Evolutionary conservation across 2,888 invertebrate species (phyloP).

Genomic region (Salticus scenicus): DNA sequence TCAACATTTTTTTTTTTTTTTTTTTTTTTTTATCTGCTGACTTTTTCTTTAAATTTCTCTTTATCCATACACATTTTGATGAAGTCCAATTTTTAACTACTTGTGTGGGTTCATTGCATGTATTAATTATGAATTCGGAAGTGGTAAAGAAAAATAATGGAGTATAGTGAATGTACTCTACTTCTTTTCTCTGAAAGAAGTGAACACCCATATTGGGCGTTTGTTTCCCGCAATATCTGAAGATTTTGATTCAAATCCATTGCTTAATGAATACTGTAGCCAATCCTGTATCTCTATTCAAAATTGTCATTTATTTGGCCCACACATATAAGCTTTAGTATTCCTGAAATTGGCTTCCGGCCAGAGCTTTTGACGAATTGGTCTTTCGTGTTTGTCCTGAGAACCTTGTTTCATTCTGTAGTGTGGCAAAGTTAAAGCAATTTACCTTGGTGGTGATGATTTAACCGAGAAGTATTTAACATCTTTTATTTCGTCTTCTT

Average conservation of each 20-base stretch:
- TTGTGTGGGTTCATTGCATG: background rate
- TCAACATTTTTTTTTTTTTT: no score
- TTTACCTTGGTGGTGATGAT: background rate
- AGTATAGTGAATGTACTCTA: background rate
- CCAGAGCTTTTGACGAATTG: background rate
- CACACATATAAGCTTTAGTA: background rate
- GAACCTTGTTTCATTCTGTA: background rate
- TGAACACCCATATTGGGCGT: background rate
- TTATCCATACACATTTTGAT: no score
- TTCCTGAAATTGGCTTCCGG: background rate
- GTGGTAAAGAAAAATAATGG: background rate
- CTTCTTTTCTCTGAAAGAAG: background rate
- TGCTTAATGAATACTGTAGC: background rate
- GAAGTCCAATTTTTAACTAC: background rate
- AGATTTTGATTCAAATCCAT: background rate
- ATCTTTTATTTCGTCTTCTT: no score
- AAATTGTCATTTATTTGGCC: background rate
- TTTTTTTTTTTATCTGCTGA: no score
- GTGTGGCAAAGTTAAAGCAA: background rate
- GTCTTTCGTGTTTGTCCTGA: background rate
- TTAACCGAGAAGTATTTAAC: no score
- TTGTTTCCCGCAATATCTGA: background rate
- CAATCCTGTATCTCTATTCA: constrained; percentile 2
- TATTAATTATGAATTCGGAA: background rate
- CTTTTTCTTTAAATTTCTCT: no score